Evolutionary conservation across 2,113 vertebrate genomes (phyloP), one percentile per base, ranked within the genome.

Genomic region (Tinamus guttatus): DNA sequence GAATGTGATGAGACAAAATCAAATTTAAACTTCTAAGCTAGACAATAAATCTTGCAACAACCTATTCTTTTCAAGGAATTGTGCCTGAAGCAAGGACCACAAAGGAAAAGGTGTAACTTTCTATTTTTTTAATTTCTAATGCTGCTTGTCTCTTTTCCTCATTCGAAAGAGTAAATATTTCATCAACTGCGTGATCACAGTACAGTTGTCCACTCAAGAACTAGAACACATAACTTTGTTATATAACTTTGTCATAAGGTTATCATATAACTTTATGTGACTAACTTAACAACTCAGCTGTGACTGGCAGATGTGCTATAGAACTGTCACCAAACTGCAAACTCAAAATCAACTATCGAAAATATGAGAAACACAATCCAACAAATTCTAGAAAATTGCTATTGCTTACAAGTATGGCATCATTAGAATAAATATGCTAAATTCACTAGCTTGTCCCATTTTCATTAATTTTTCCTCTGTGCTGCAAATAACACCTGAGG

Each of bases 1-100:
- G 30, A 87, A 87, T 52, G 47, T 30, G 36, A 91, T 62, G 85
- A 95, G 47, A 60, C 5, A 73, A 82, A 94, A 91, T 87, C 34
- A 94, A 89, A 84, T 83, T 81, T 92, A 78, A 94, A 77, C 13
- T 27, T 73, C 34, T 60, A 25, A 13, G 2, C 1, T 18, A 79
- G 63, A 52, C 54, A 80, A 80, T 77, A 77, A 58, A 87, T 87
- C 90, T 89, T 90, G 13, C 67, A 91, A 28, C 41, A 30, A 38
- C 56, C 43, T 76, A 45, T 69, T 90, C 19, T 89, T 91, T 87
- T 83, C 75, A 93, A 74, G 40, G 40, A 76, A 87, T 36, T 14
- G 22, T 80, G 40, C 79, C 49, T 74, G 52, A 67, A 90, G 27
- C 17, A 54, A 83, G 5, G 7, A 74, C 4, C 47, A 49, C 11